Conservation (phyloP, 1,140 invertebrate genomes). For the Gryon sp. region DNA sequence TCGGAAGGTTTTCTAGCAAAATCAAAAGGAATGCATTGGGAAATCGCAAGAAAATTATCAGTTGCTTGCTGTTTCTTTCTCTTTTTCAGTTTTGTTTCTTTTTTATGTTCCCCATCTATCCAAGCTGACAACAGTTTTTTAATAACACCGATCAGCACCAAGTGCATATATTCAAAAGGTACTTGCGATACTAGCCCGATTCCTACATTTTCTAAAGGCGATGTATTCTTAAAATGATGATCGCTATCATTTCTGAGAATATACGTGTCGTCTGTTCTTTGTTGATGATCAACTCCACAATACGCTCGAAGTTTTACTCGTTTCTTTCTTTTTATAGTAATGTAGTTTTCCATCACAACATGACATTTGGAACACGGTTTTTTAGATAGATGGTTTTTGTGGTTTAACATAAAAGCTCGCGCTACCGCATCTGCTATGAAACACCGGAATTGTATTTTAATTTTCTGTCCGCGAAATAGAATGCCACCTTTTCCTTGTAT, state of each 20-base stretch:
- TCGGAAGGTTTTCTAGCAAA: conserved; percentile 10
- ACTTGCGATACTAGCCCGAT: conserved; percentile 15
- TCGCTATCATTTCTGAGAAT: background rate
- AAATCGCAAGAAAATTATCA: background rate
- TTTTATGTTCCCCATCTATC: background rate
- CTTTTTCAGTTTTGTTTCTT: background rate
- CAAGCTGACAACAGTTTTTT: conserved; percentile 10
- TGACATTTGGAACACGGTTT: conserved; percentile 15
- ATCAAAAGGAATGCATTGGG: conserved; percentile 7
- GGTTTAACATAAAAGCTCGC: conserved; percentile 2
- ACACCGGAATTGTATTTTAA: conserved; percentile 10
- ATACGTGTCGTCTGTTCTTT: conserved; percentile 5
- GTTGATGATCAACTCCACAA: background rate
- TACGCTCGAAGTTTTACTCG: background rate
- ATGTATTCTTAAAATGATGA: conserved; percentile 4
- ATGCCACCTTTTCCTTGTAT: background rate
- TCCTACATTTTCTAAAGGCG: conserved; percentile 2
- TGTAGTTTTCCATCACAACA: background rate
- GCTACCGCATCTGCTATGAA: conserved; percentile 7
- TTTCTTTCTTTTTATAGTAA: background rate
- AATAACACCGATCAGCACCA: background rate
- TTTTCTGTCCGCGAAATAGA: conserved; percentile 1
- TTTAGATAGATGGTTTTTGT: background rate
- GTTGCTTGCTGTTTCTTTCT: background rate
- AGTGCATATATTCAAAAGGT: conserved; percentile 30